Evolutionary conservation across 2,888 invertebrate genomes (phyloP), one percentile per base, ranked within the genome.

Genomic region (Dolichomitus sp.): DNA sequence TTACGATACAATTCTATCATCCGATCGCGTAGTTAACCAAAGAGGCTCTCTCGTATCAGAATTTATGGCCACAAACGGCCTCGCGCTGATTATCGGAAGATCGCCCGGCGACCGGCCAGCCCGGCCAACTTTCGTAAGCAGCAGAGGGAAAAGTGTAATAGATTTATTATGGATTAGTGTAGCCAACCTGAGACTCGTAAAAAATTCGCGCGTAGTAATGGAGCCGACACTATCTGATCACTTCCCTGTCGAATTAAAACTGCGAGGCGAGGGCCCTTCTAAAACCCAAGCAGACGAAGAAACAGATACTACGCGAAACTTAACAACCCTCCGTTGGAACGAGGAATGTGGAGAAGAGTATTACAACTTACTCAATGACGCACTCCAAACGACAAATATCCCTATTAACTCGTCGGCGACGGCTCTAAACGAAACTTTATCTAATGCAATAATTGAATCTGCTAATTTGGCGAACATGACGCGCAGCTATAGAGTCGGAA

Each of bases 151-250:
- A 19, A 63, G 68, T 45, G 68, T 68, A 9, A 68, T 68, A 30
- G 68, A 69, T 69, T 50, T 69, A 69, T 7, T 69, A 19, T 69
- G 69, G 69, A 30, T 69, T 11, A 68, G 37, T 23, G 11, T 68
- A 30, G 17, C 30, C 5, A 37, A 14, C 4, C 2, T 68, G 14
- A 33, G 9, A 17, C 17, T 17, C 37, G 27, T 50, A 52, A 50
- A 30, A 37, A 27, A 68, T 14, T 30, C 50, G 50, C 50, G 37
- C 33, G 68, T 68, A 17, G 17, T 45, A 2, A 4, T 33, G 11
- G 37, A 52, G 5, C 50, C 68, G 5, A 52, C 68, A 9, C 7
- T 52, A 50, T 69, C 69, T 0, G 69, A 69, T n/a, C 69, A 69
- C 50, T 69, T 52, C 14, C 50, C 69, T 12, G 48, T 69, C 19